Evolutionary conservation across 2,113 vertebrate species (phyloP), one percentile per base, ranked within the genome.

Genomic region (Accipiter cooperii): DNA sequence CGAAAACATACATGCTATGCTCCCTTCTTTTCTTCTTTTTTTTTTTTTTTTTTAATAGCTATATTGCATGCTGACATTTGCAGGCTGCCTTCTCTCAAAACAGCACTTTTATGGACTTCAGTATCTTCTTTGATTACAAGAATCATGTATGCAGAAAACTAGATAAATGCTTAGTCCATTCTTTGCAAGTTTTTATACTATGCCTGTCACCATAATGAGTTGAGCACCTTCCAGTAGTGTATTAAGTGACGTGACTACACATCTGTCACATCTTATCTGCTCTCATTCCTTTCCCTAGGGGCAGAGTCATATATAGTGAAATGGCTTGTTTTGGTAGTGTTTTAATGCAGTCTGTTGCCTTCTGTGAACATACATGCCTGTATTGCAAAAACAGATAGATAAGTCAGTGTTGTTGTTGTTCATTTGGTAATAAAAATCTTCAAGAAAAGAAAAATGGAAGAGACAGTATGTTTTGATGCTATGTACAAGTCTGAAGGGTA

Each of bases 211-310:
- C 68, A 36, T 90, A 89, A 97, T 95, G 93, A 84, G 95, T 49
- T 87, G 95, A 96, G 92, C 95, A 96, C 92, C 94, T 94, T 97
- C 95, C 95, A 97, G 96, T 90, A 92, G 82, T 94, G 96, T 92
- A 94, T 95, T 95, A 95, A 97, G 94, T 97, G 97, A 97, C 15
- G 26, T 93, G 95, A 90, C 96, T 97, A 77, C 95, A 92, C 96
- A 95, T 97, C 97, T 97, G 97, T 97, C 97, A 96, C 92, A 93
- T 97, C 91, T 96, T 89, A 96, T 96, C 96, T 97, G 64, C 68
- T 94, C 95, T 95, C 47, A 9, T 92, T 86, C 76, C 76, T 86
- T 71, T 95, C 95, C 97, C 96, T 69, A 34, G 95, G 73, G 97
- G 80, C 92, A 96, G 88, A 92, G 42, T 73, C 92, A 85, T 52